Evolutionary conservation across 1,140 invertebrate genomes (phyloP).

Genomic region (Nephila pilipes): DNA sequence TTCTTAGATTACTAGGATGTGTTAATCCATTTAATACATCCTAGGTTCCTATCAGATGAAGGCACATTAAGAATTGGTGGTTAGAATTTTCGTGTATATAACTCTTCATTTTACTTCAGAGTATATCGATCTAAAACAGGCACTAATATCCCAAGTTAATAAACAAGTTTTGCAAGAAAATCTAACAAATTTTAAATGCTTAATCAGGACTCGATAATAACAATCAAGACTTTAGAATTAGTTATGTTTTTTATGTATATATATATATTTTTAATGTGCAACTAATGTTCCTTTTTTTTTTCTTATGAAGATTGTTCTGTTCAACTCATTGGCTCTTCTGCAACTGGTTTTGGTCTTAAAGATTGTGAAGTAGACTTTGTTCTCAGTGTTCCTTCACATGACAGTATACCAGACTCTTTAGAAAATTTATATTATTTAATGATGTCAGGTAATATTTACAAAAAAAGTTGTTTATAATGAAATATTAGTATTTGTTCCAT

Average conservation of each 20-base stretch:
- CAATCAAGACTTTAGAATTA: neutral
- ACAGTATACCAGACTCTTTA: slow-evolving; percentile 29
- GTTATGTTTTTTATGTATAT: neutral
- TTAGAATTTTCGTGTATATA: too few relatives aligned
- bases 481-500: too few relatives aligned
- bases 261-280: neutral
- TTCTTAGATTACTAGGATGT: too few relatives aligned
- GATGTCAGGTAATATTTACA: slow-evolving; percentile 1
- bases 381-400: slow-evolving; percentile 9
- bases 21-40: too few relatives aligned
- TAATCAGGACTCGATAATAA: neutral
- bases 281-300: neutral
- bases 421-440: slow-evolving; percentile 35
- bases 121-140: too few relatives aligned
- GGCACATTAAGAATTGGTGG: too few relatives aligned
- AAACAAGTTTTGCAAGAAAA: too few relatives aligned
- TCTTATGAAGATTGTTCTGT: slow-evolving; percentile 44
- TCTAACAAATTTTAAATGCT: neutral
- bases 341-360: slow-evolving; percentile 85
- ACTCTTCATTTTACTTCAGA: too few relatives aligned
- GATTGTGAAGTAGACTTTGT: slow-evolving; percentile 84
- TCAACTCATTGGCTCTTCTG: slow-evolving; percentile 82
- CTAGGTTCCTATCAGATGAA: too few relatives aligned
- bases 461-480: too few relatives aligned
- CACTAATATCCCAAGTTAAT: too few relatives aligned